These are phyloP conservation scores for Periplaneta americana DNA, from an alignment of 1,140 invertebrate species.

Conservation along the genomic window DNA sequence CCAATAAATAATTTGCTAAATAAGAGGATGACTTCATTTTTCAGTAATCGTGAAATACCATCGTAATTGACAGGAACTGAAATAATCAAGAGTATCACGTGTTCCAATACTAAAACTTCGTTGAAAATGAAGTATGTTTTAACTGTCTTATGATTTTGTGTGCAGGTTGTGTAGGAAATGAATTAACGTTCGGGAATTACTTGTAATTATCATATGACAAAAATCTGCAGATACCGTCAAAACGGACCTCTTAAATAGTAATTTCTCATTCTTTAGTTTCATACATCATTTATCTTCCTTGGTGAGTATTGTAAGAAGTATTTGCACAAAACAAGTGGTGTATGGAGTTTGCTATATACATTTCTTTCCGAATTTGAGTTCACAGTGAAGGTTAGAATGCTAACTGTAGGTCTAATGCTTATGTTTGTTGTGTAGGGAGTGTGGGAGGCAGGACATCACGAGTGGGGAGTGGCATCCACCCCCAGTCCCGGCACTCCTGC, in stretches of 20 bases:
- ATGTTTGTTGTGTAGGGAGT: neutral
- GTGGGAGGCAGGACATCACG: neutral
- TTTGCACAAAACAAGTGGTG: neutral
- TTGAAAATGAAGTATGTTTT: neutral
- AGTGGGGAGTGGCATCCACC: neutral
- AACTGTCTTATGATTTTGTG: neutral
- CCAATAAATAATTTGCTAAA: too few species aligned
- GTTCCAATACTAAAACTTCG: neutral
- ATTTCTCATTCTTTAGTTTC: neutral
- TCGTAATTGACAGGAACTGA: neutral
- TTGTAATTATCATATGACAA: neutral
- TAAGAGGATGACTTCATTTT: neutral
- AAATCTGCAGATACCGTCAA: neutral
- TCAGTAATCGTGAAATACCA: neutral
- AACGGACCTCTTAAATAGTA: neutral
- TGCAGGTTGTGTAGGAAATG: neutral
- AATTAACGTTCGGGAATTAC: neutral
- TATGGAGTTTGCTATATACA: neutral
- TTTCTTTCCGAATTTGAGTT: neutral
- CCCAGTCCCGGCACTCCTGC: conserved; percentile 15
- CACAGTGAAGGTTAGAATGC: neutral
- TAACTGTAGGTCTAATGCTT: neutral
- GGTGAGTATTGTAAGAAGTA: neutral
- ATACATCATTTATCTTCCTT: neutral
- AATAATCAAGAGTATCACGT: neutral